These are phyloP conservation scores for Volucella bombylans DNA, from an alignment of 2,888 invertebrate species.

Conservation along the genomic window DNA sequence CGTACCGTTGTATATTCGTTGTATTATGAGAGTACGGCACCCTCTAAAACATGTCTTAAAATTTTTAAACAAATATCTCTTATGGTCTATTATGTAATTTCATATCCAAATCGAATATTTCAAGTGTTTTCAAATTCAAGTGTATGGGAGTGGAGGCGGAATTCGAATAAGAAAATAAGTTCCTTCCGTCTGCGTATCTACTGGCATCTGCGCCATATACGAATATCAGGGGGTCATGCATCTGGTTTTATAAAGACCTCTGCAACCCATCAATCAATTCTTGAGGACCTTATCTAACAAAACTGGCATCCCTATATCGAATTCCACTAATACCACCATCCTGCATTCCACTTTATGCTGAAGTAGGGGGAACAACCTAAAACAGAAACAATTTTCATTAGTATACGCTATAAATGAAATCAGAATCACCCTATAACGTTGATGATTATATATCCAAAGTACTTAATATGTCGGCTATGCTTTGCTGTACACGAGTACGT, in stretches of 20 bases:
- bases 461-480: slow-evolving; percentile 60
- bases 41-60: slow-evolving; percentile 11
- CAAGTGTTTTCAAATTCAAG: slow-evolving; percentile 72
- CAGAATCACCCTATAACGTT: slow-evolving; percentile 68
- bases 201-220: slow-evolving; percentile 41
- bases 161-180: slow-evolving; percentile 5
- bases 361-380: neutral
- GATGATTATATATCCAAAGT: slow-evolving; percentile 69
- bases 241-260: slow-evolving; percentile 64
- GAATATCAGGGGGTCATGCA: slow-evolving; percentile 27
- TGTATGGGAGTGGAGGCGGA: slow-evolving; percentile 30
- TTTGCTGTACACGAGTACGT: slow-evolving; percentile 20
- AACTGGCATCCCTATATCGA: slow-evolving; percentile 34
- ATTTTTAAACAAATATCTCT: slow-evolving; percentile 53
- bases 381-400: slow-evolving; percentile 46
- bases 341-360: slow-evolving; percentile 19
- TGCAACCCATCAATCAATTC: slow-evolving; percentile 63
- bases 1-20: neutral
- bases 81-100: slow-evolving; percentile 72
- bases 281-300: slow-evolving; percentile 63
- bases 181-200: slow-evolving; percentile 36
- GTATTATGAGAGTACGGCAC: neutral
- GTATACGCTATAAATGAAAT: slow-evolving; percentile 52
- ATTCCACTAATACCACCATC: slow-evolving; percentile 42
- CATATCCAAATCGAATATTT: slow-evolving; percentile 66